Percentiles rank a stretch among this genome's conserved stretches.
Conservation (phyloP, 2,797 vertebrate genomes). For the Ctenosaura bakeri region DNA sequence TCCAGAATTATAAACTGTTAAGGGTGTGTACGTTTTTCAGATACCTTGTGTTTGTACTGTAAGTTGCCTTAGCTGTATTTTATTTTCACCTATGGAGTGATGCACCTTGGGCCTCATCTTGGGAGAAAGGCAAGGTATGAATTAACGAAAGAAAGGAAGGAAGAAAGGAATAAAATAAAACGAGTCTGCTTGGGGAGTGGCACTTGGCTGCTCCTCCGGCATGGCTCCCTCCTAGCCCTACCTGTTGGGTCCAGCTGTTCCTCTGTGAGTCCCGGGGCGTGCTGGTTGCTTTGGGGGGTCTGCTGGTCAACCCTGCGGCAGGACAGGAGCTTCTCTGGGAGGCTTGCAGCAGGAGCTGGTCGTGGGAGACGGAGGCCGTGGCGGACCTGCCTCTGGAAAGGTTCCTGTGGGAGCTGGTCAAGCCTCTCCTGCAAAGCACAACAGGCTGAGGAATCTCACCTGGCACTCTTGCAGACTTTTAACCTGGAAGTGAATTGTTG, state of each 20-base stretch:
- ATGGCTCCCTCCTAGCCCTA: constrained; percentile 60
- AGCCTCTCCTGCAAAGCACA: constrained; percentile 35
- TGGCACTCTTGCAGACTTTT: neutral
- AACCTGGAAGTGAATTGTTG: neutral
- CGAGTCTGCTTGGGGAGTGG: neutral
- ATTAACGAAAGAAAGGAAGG: too few species aligned
- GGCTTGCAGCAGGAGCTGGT: neutral
- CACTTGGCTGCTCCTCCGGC: neutral
- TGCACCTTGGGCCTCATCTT: too few species aligned
- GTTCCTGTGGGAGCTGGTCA: constrained; percentile 35
- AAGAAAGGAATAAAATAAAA: too few species aligned
- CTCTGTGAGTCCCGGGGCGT: constrained; percentile 28
- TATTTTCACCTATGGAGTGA: too few species aligned
- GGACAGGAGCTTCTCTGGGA: constrained; percentile 10
- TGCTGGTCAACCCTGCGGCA: neutral
- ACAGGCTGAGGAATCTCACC: neutral
- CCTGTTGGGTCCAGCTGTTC: constrained; percentile 65
- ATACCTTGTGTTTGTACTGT: too few species aligned
- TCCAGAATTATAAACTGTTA: too few species aligned
- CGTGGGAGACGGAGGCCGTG: constrained; percentile 35
- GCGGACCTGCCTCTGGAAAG: constrained; percentile 10
- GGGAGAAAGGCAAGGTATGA: too few species aligned
- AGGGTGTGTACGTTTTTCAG: too few species aligned
- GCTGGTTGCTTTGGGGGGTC: constrained; percentile 9
- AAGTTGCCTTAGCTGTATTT: too few species aligned